Conservation (phyloP, 1,140 invertebrate species). For the Paraescarpia echinospica region DNA sequence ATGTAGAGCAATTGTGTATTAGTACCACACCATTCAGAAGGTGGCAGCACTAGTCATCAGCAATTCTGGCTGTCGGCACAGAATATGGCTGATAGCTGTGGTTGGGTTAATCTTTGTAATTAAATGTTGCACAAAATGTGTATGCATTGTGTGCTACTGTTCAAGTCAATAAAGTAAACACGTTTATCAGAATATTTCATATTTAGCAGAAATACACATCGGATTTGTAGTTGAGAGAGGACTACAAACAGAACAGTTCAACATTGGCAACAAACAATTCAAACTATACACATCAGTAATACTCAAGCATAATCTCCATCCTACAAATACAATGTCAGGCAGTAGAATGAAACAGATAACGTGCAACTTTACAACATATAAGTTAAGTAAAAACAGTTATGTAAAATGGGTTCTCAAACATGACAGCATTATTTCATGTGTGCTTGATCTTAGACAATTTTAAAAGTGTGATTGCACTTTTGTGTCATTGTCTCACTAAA, state of each 20-base stretch:
- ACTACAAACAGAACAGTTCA: not conserved
- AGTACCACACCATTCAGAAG: not conserved
- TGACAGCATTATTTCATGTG: not conserved
- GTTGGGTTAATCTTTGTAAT: not conserved
- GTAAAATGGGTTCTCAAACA: not conserved
- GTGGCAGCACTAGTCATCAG: not conserved
- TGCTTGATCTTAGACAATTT: not conserved
- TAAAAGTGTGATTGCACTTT: not conserved
- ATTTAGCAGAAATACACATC: not conserved
- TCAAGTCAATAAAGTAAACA: not conserved
- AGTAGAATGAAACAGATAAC: not conserved
- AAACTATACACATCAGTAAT: not conserved
- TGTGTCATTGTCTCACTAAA: not conserved
- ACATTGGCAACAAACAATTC: not conserved
- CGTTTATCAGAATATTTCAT: not conserved
- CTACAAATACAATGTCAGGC: not conserved
- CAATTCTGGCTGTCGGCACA: not conserved
- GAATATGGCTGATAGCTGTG: not conserved
- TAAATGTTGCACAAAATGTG: not conserved
- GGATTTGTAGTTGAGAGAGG: not conserved
- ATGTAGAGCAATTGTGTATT: not conserved
- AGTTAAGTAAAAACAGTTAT: not conserved
- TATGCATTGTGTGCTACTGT: not conserved
- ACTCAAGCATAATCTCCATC: not conserved
- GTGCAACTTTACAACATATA: not conserved